Evolutionary conservation across 1,140 invertebrate species (phyloP), one percentile per base, ranked within the genome.

Genomic region (Achroia grisella): DNA sequence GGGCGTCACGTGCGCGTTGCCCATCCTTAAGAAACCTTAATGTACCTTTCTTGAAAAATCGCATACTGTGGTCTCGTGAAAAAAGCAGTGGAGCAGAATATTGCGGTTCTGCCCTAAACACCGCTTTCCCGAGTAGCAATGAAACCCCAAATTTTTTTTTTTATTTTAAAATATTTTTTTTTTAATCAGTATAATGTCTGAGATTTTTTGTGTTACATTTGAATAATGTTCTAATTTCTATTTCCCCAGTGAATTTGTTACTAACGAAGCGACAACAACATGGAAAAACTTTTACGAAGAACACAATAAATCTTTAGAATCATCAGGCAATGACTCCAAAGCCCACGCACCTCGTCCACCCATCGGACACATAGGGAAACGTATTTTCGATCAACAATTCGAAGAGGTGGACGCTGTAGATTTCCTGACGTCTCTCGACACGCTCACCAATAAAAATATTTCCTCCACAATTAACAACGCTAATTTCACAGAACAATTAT

Each of bases 211-310:
- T n/a, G n/a, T n/a, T n/a, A n/a, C n/a, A n/a, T n/a, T n/a, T n/a
- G n/a, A n/a, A n/a, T n/a, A n/a, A n/a, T n/a, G n/a, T n/a, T n/a
- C 15, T 10, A 2, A 31, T 34, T 42, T 31, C 40, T 31, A 23
- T 28, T 36, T 12, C 71, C 66, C 1, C 64, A 84, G 80, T 13
- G 80, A 85, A 49, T 85, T 81, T 42, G 59, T 77, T 8, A 78
- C 68, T 8, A 75, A 73, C 41, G 80, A 85, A 64, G 78, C 64
- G 1, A 82, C 78, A 12, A 81, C 76, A 3, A 79, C 81, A 23
- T 85, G 81, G 81, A 81, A 76, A 44, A 81, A 73, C 41, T 68
- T 85, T 17, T 85, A 85, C 31, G 81, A 81, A 49, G 69, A 82
- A 17, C 76, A 82, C 30, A 82, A 85, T 43, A 81, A 79, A 32